phyloP scores from a whole-genome alignment of 2,113 vertebrate species.

The Myxocyprinus asiaticus region DNA sequence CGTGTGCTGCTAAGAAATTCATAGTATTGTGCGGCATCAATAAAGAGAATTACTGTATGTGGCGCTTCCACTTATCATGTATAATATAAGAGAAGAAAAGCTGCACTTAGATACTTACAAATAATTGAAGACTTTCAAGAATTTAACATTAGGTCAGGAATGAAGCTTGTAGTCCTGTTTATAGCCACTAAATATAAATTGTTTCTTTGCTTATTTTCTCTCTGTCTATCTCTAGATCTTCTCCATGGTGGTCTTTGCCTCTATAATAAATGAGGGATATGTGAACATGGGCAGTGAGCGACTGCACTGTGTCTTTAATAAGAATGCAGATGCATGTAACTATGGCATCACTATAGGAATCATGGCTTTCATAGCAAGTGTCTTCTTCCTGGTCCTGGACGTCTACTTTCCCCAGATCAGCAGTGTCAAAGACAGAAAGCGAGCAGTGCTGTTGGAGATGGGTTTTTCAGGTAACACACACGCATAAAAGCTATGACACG shows the following conservation, averaged over 20 bases:
- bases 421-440: constrained; percentile 88
- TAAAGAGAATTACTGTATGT: constrained; percentile 18
- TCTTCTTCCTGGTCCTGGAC: constrained; percentile 87
- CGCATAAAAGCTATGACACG: not conserved
- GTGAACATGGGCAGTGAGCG: constrained; percentile 84
- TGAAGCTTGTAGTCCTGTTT: too few relatives aligned
- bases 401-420: constrained; percentile 95
- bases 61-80: constrained; percentile 5
- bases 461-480: constrained; percentile 83
- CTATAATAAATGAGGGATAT: constrained; percentile 95
- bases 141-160: not conserved
- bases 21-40: not conserved
- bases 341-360: constrained; percentile 87
- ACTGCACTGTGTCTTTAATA: constrained; percentile 90
- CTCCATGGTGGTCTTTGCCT: constrained; percentile 94
- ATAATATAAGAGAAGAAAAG: constrained; percentile 2
- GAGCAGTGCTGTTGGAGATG: constrained; percentile 87
- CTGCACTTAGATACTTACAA: not conserved
- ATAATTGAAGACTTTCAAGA: not conserved
- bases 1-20: not conserved
- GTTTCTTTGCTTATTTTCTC: not conserved
- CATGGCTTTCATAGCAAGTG: constrained; percentile 88
- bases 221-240: constrained; percentile 80
- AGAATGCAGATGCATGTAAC: constrained; percentile 91
- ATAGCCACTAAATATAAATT: not conserved